A percentile compares a stretch with the other conserved stretches of the same genome.
Evolutionary conservation across 1,140 invertebrate species (phyloP).

Genomic region (Heliconius hewitsoni): DNA sequence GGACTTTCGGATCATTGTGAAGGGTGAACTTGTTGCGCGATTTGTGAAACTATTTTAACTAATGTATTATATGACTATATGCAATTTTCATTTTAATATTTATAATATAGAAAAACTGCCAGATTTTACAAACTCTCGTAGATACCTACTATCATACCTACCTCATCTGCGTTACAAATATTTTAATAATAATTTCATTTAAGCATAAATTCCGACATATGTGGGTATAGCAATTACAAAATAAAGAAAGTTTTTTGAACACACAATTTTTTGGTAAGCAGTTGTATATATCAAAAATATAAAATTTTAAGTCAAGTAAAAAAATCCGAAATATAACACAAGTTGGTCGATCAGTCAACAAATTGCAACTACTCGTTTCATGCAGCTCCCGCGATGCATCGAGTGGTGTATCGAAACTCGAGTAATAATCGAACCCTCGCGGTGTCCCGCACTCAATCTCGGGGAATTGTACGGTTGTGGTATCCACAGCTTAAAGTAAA

Average conservation of each 20-base stretch:
- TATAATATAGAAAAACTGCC: too few species aligned
- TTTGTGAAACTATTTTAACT: constrained; percentile 33
- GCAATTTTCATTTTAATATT: neutral
- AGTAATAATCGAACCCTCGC: constrained; percentile 76
- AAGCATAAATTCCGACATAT: too few species aligned
- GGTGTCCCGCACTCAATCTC: constrained; percentile 74
- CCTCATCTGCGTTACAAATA: too few species aligned
- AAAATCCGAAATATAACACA: constrained; percentile 14
- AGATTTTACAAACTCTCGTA: too few species aligned
- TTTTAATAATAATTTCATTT: too few species aligned
- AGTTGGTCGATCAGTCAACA: constrained; percentile 51
- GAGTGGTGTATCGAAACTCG: constrained; percentile 73
- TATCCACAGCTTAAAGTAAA: constrained; percentile 32
- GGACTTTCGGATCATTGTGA: constrained; percentile 42
- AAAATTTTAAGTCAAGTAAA: neutral
- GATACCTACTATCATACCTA: too few species aligned
- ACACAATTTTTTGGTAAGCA: too few species aligned
- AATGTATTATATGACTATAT: neutral
- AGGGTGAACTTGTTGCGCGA: constrained; percentile 39
- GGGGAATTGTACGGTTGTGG: constrained; percentile 63
- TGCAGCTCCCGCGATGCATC: constrained; percentile 66
- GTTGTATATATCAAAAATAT: too few species aligned
- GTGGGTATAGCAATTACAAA: too few species aligned
- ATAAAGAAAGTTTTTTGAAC: too few species aligned
- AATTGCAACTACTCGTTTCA: constrained; percentile 54